Evolutionary conservation across 2,888 invertebrate species (phyloP), one percentile per base, ranked within the genome.

Genomic region (Ophion costatus): DNA sequence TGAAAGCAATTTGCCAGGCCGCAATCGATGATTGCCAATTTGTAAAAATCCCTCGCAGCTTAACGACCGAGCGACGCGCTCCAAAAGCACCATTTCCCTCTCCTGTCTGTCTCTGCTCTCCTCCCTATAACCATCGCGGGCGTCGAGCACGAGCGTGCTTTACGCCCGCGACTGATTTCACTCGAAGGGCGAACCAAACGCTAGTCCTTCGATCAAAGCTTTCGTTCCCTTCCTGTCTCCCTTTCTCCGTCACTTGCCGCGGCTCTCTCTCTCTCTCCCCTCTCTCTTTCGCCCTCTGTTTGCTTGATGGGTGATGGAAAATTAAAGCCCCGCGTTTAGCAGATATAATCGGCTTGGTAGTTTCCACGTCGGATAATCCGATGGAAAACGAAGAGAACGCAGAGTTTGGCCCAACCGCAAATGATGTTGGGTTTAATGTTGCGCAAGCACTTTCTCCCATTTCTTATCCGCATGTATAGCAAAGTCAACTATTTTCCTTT

Each of bases 11-110:
- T 91, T 91, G 89, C 89, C 86, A 84, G 84, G 82, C 89, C 88
- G 84, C 90, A 89, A 89, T 90, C 90, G 88, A 90, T 91, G 89
- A 91, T 91, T 91, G 91, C 88, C 92, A 92, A 92, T 92, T 92
- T 92, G 89, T 91, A 91, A 91, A 91, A 92, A 92, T 91, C 91
- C 89, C 87, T 80, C 81, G 88, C 86, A 88, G 89, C 89, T 87
- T 89, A 86, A 87, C 82, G 84, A 80, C 74, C 85, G 77, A 85
- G 69, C 85, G 83, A 81, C 80, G 83, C 79, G 61, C 80, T 77
- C 81, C 45, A 51, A 51, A 51, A 51, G 51, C 51, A 51, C 51
- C 78, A 29, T 80, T 70, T 78, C 73, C 20, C 22, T 24, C 22
- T 2, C 14, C 51, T 80, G 45, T 73, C 74, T 29, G 61, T 33